Evolutionary conservation across 2,888 invertebrate genomes (phyloP), one percentile per base, ranked within the genome.

Genomic region (Lepidocyrtoides sp.): DNA sequence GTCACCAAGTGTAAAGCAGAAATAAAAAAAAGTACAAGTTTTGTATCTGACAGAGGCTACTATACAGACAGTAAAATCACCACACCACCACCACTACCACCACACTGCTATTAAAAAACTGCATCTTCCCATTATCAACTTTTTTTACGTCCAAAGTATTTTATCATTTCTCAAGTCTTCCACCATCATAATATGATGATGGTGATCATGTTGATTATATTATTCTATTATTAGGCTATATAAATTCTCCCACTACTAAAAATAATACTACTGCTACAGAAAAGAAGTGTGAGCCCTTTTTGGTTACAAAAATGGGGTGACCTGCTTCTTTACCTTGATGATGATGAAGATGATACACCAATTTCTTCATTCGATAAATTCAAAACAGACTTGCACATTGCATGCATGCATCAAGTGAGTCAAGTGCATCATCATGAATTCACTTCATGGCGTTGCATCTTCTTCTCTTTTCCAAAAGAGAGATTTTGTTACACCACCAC

Each of bases 231-330:
- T 44, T 82, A 83, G 32, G 44, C 63, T 83, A 83, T 51, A 57
- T 32, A 32, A 5, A 3, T 66, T 66, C 32, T 66, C 32, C 66
- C 66, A 66, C 32, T 66, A n/a, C 14, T 66, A 14, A n/a, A 36
- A 36, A 7, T 7, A 36, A 36, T 20, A n/a, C 17, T 32, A 66
- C 66, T 29, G n/a, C 32, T n/a, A 17, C 36, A 32, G 7, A 36
- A 69, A n/a, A n/a, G 29, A 29, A 63, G 29, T 26, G 36, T 69
- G 41, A 20, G 41, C 26, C 72, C 44, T 26, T 84, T 75, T 75
- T 75, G 44, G 44, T 75, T 75, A 75, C 72, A 69, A 92, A 92
- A 93, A 92, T 93, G 93, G 91, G 93, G 93, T 93, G 93, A 93
- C 93, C 93, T 93, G 92, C 92, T 93, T 93, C 91, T 79, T 91